Conservation (phyloP, 2,113 vertebrate genomes). For the Oriolus oriolus region DNA sequence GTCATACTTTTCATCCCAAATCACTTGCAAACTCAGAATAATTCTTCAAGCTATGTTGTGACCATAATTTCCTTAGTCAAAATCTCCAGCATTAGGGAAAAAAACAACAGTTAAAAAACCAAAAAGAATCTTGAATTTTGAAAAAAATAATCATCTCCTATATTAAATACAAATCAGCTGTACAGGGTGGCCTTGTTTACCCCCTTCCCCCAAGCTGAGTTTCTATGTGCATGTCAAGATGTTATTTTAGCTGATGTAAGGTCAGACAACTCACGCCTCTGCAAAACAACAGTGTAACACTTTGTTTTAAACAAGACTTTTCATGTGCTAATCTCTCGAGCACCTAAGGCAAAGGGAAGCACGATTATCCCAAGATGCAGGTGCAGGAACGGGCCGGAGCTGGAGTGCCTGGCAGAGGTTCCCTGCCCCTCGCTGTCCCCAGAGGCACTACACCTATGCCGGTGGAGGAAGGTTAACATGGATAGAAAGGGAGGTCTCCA, state of each 20-base stretch:
- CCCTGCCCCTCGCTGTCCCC: not conserved
- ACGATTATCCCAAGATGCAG: not conserved
- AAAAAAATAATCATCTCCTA: not conserved
- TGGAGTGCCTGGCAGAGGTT: not conserved
- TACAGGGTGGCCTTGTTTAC: not conserved
- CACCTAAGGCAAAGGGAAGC: not conserved
- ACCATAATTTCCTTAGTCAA: not conserved
- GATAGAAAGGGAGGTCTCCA: not conserved
- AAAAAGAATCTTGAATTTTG: not conserved
- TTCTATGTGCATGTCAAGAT: not conserved
- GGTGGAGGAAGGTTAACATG: not conserved
- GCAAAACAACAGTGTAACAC: not conserved
- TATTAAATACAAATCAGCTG: not conserved
- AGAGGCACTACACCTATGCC: fast-evolving
- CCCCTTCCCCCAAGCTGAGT: not conserved
- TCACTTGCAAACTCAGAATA: not conserved
- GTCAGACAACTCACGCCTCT: not conserved
- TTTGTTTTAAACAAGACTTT: not conserved
- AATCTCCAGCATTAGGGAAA: not conserved
- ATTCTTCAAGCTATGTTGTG: not conserved
- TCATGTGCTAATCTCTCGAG: conserved; percentile 17
- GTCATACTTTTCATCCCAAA: not conserved
- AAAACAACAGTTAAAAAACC: not conserved
- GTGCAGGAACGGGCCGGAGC: not conserved
- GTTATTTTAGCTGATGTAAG: not conserved